Evolutionary conservation across 2,888 invertebrate genomes (phyloP).

Genomic region (Parnassius orleans): DNA sequence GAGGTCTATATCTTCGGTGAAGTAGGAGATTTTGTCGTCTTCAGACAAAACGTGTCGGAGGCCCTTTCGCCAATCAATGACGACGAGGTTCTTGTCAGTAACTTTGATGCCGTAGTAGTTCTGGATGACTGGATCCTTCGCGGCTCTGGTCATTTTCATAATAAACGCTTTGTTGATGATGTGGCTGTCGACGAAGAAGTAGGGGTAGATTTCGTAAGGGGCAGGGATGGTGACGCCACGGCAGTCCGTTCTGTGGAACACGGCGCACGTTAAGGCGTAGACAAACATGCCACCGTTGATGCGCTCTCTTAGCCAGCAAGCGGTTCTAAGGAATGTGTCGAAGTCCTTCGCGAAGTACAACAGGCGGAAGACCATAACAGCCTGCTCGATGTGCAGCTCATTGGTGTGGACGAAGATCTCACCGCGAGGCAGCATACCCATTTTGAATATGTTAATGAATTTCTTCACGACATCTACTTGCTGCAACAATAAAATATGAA

Average conservation of each 20-base stretch:
- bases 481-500: conserved; percentile 44
- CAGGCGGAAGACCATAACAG: conserved; percentile 82
- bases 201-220: conserved; percentile 88
- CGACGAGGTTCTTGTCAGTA: conserved; percentile 79
- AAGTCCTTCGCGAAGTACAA: conserved; percentile 86
- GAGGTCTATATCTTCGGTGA: conserved; percentile 88
- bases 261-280: conserved; percentile 84
- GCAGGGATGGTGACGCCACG: conserved; percentile 85
- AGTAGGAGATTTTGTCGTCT: conserved; percentile 85
- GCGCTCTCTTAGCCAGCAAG: conserved; percentile 85
- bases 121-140: conserved; percentile 73
- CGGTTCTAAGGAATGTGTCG: conserved; percentile 84
- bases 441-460: conserved; percentile 77
- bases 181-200: conserved; percentile 87
- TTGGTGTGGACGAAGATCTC: conserved; percentile 83
- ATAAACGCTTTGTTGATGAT: conserved; percentile 85
- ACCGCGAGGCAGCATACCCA: conserved; percentile 81
- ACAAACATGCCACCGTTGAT: conserved; percentile 88
- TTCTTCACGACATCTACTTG: conserved; percentile 80
- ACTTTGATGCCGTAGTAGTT: conserved; percentile 74
- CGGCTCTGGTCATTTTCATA: conserved; percentile 83
- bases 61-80: conserved; percentile 85
- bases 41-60: conserved; percentile 79
- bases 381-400: conserved; percentile 82
- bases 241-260: conserved; percentile 85